Base-by-base conservation (phyloP, 2,113 vertebrate species). In the Erythrocercus mccallii region DNA sequence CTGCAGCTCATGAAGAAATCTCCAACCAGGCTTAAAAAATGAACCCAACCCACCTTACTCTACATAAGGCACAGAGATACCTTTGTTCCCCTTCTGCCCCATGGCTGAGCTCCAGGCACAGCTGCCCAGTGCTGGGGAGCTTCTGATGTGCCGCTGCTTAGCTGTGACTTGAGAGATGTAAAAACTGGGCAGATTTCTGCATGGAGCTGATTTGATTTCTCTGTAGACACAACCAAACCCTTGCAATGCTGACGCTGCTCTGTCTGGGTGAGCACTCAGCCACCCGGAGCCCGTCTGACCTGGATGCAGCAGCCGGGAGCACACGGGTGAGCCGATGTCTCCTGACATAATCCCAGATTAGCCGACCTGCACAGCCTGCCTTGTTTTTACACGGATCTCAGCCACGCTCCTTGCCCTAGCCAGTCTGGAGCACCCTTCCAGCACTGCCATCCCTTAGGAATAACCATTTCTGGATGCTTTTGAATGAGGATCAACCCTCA, bases 281-380 rank as follows among this genome's bases (percentile, higher is more conserved):
- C 20, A 24, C 10, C 37, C 1, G 0, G 23, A 69, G 65, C 62
- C 71, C 0, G 1, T 47, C 5, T 85, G 73, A 80, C 0, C 10
- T 13, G 42, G 45, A 12, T 40, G n/a, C 20, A 38, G 21, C 16
- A 56, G 61, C 7, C 37, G 16, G 84, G 60, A 33, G 44, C 5
- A 10, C 11, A 20, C 0, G 24, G 27, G 10, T 62, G 65, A 89
- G 65, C 61, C 3, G 7, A 22, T 71, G 42, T 21, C 45, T 50
- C 66, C 51, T 51, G 65, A 71, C 61, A 51, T 11, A 73, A 86
- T 42, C 73, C 78, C 66, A 7, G 28, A 40, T 56, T 50, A 56
- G 19, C 51, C n/a, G 37, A 60, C 74, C 80, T 71, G 56, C 47
- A 38, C 24, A 33, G 85, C 38, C 61, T 65, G 94, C 66, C 27